A percentile compares a stretch with the other conserved stretches of the same genome.
These are phyloP conservation scores for Scylla paramamosain DNA, from an alignment of 1,140 invertebrate species.

Conservation along the genomic window DNA sequence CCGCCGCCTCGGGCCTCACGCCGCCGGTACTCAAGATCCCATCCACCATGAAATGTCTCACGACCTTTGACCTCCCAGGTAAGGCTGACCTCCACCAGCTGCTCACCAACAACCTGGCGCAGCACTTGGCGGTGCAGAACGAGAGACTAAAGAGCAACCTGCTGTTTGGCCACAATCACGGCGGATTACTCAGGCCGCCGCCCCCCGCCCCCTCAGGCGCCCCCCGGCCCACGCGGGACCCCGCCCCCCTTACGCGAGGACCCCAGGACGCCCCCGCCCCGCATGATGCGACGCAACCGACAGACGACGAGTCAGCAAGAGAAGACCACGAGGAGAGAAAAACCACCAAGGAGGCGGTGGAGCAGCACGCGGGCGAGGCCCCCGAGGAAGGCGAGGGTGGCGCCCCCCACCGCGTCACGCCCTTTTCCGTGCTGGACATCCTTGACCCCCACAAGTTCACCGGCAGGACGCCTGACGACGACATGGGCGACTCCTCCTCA, in stretches of 20 bases:
- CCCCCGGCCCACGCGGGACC: not conserved
- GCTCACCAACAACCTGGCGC: slow-evolving; percentile 72
- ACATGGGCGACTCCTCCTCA: slow-evolving; percentile 67
- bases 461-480: slow-evolving; percentile 62
- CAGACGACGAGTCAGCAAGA: not conserved
- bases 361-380: not conserved
- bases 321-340: not conserved
- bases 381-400: slow-evolving; percentile 40
- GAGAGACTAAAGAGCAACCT: slow-evolving; percentile 66
- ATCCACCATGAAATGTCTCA: slow-evolving; percentile 63
- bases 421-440: slow-evolving; percentile 76
- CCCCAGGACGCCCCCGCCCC: not conserved
- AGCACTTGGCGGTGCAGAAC: slow-evolving; percentile 71
- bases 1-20: not conserved
- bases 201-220: slow-evolving; percentile 27
- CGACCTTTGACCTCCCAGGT: slow-evolving; percentile 69
- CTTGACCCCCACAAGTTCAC: slow-evolving; percentile 75
- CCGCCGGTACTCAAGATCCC: slow-evolving; percentile 70
- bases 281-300: not conserved
- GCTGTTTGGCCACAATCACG: slow-evolving; percentile 59
- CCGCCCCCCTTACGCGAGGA: not conserved
- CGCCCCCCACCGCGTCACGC: slow-evolving; percentile 59
- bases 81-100: slow-evolving; percentile 73
- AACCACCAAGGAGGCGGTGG: not conserved
- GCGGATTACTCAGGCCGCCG: not conserved